A percentile compares a stretch with the other conserved stretches of the same genome.
phyloP scores from a whole-genome alignment of 2,113 vertebrate genomes.

The Scatophagus argus region DNA sequence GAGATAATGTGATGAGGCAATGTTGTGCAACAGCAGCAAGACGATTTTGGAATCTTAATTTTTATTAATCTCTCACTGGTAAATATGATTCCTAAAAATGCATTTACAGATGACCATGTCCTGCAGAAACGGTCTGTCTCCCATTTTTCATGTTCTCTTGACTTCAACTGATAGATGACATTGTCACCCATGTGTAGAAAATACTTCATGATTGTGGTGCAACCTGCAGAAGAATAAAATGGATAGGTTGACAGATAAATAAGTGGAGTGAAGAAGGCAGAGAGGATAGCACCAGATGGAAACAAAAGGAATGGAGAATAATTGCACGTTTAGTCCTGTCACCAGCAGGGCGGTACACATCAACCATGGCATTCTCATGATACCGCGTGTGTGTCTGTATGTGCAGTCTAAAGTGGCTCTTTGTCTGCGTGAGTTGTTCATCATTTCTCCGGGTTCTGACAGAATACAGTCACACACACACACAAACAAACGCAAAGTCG shows the following conservation, averaged over 20 bases:
- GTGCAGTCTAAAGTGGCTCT: slow-evolving; percentile 70
- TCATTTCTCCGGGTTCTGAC: slow-evolving; percentile 65
- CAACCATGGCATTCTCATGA: slow-evolving; percentile 57
- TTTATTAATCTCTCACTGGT: background rate
- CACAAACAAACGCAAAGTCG: slow-evolving; percentile 17
- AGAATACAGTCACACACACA: slow-evolving; percentile 53
- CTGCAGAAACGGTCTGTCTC: background rate
- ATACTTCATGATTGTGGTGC: slow-evolving; percentile 31
- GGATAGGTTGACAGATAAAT: slow-evolving; percentile 61
- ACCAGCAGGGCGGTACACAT: slow-evolving; percentile 47
- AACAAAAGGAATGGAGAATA: slow-evolving; percentile 72
- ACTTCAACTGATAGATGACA: slow-evolving; percentile 24
- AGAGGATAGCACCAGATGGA: slow-evolving; percentile 53
- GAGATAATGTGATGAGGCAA: background rate
- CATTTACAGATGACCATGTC: background rate
- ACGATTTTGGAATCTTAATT: background rate
- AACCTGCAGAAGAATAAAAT: slow-evolving; percentile 32
- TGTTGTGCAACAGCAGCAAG: slow-evolving; percentile 5
- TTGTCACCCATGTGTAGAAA: slow-evolving; percentile 41
- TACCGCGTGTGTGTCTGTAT: slow-evolving; percentile 31
- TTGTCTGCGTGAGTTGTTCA: slow-evolving; percentile 71
- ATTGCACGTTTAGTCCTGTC: slow-evolving; percentile 74
- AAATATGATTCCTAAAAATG: slow-evolving; percentile 7
- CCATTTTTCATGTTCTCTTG: background rate
- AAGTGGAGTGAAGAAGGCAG: slow-evolving; percentile 44